These are phyloP conservation scores for Megaustenia siamemsis DNA, from an alignment of 2,888 invertebrate species.

Conservation along the genomic window DNA sequence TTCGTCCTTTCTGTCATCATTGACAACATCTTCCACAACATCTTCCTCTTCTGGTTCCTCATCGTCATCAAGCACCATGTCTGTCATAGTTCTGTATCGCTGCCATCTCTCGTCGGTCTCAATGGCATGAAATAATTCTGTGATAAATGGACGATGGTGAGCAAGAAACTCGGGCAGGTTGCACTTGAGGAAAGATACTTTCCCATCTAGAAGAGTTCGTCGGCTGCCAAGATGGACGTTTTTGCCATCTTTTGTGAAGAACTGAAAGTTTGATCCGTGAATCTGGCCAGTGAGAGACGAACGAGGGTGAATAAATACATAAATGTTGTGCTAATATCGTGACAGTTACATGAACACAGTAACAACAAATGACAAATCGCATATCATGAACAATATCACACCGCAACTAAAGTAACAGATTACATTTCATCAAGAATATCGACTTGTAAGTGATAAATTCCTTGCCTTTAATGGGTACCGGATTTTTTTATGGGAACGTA, in stretches of 20 bases:
- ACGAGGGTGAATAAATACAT: too few species aligned
- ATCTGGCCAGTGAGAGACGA: slow-evolving; percentile 34
- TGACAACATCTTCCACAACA: neutral
- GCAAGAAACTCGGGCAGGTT: slow-evolving; percentile 20
- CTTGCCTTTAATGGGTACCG: too few species aligned
- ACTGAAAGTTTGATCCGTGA: slow-evolving; percentile 49
- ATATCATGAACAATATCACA: too few species aligned
- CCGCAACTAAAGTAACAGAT: too few species aligned
- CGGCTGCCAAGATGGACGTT: slow-evolving; percentile 40
- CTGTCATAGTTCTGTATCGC: neutral
- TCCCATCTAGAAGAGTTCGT: slow-evolving; percentile 13
- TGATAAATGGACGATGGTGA: slow-evolving; percentile 15
- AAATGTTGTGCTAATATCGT: too few species aligned
- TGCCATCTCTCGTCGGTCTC: slow-evolving; percentile 32
- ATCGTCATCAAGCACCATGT: neutral
- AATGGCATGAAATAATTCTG: neutral
- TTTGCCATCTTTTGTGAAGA: slow-evolving; percentile 43
- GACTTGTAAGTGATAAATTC: too few species aligned
- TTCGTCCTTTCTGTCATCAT: neutral
- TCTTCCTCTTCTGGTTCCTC: neutral
- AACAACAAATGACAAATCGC: too few species aligned
- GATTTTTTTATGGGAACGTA: too few species aligned
- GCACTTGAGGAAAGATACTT: slow-evolving; percentile 44
- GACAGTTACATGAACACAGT: too few species aligned
- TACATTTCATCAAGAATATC: too few species aligned